A percentile compares a stretch with the other conserved stretches of the same genome.
Evolutionary conservation across 1,140 invertebrate genomes (phyloP).

Genomic region (Pollicipes pollicipes): DNA sequence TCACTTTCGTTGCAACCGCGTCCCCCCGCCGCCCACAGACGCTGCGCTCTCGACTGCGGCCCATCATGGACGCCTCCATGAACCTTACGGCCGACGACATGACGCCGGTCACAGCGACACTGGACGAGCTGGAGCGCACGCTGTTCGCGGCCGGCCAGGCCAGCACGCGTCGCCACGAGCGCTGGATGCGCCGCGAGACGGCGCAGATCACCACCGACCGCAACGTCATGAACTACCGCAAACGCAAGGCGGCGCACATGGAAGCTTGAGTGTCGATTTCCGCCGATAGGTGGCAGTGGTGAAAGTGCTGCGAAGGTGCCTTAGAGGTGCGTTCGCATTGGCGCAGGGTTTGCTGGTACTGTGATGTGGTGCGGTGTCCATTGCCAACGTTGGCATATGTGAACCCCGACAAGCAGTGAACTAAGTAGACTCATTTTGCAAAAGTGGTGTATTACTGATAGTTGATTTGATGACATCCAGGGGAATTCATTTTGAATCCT

Average conservation of each 20-base stretch:
- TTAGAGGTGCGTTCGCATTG: too few relatives aligned
- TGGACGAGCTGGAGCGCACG: neutral
- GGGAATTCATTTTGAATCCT: too few relatives aligned
- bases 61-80: slow-evolving; percentile 2
- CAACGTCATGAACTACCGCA: neutral
- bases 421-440: too few relatives aligned
- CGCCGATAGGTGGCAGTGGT: neutral
- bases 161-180: neutral
- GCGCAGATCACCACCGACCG: neutral
- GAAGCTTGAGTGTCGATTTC: neutral
- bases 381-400: too few relatives aligned
- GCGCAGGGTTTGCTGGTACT: too few relatives aligned
- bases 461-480: too few relatives aligned
- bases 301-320: too few relatives aligned
- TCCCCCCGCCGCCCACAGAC: neutral
- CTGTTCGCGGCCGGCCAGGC: neutral
- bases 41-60: neutral
- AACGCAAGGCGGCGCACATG: neutral
- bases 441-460: too few relatives aligned
- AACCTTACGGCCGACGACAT: neutral
- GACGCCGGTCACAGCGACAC: neutral
- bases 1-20: too few relatives aligned
- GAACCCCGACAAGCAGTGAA: too few relatives aligned
- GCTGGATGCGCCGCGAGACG: neutral
- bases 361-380: too few relatives aligned